A percentile compares a stretch with the other conserved stretches of the same genome.
Conservation (phyloP, 2,113 vertebrate genomes). For the Alectura lathami region DNA sequence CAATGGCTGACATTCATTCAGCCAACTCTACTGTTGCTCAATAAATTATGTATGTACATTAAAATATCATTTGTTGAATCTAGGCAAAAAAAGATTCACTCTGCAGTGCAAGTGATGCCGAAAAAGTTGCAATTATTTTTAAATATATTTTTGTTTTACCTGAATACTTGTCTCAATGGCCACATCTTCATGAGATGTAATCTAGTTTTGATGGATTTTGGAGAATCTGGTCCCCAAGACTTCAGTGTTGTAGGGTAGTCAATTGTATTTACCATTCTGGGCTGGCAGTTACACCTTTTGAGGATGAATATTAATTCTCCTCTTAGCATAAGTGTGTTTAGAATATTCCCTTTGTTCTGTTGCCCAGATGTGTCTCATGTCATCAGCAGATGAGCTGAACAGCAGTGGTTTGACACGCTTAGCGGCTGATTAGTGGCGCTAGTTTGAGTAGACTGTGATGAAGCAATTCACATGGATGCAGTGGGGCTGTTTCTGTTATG, state of each 20-base stretch:
- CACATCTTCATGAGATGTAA: not conserved
- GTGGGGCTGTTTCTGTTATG: not conserved
- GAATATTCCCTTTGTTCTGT: conserved; percentile 70
- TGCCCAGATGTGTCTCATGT: conserved; percentile 63
- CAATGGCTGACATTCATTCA: conserved; percentile 58
- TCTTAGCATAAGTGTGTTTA: conserved; percentile 59
- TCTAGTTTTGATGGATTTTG: conserved; percentile 7
- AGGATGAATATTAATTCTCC: conserved; percentile 64
- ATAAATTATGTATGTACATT: conserved; percentile 70
- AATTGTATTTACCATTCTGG: not conserved
- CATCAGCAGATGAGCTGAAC: conserved; percentile 61
- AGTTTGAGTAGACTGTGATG: conserved; percentile 25
- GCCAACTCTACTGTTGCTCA: conserved; percentile 44
- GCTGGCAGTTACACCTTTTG: conserved; percentile 49
- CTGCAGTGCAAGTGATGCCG: not conserved
- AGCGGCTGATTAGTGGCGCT: not conserved
- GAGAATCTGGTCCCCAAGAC: not conserved
- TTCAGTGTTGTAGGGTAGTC: not conserved
- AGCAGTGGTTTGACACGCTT: conserved; percentile 61
- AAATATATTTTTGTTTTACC: conserved; percentile 25
- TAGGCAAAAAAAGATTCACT: conserved; percentile 18
- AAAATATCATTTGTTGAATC: conserved; percentile 65
- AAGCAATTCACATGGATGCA: not conserved
- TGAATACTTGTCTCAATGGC: not conserved
- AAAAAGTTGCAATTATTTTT: conserved; percentile 8